Conservation (phyloP, 2,888 invertebrate species). For the Unio pictorum region DNA sequence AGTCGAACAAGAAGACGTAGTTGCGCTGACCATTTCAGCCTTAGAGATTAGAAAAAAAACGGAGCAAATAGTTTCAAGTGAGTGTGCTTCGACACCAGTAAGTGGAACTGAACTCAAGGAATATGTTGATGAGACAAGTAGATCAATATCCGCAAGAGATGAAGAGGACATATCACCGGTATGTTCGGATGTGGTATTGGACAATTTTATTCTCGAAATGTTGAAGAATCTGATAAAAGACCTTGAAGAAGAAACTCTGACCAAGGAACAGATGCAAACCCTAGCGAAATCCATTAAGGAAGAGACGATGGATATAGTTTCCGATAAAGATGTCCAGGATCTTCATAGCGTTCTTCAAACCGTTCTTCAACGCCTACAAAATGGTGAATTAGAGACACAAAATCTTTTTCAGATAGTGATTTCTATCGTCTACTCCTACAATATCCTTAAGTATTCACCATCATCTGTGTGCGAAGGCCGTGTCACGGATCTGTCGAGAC, state of each 20-base stretch:
- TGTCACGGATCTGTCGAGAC: slow-evolving; percentile 16
- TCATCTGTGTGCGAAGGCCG: slow-evolving; percentile 10
- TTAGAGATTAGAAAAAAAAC: slow-evolving; percentile 14
- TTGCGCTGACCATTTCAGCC: slow-evolving; percentile 36
- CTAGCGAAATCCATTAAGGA: slow-evolving; percentile 32
- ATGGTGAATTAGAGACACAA: slow-evolving; percentile 21
- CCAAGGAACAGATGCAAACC: slow-evolving; percentile 29
- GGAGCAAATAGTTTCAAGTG: slow-evolving; percentile 7
- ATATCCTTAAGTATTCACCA: slow-evolving; percentile 20
- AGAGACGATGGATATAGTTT: slow-evolving; percentile 16
- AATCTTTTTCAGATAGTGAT: slow-evolving; percentile 30
- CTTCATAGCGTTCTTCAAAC: slow-evolving; percentile 18
- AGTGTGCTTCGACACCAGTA: not conserved
- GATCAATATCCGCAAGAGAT: slow-evolving; percentile 17
- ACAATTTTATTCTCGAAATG: slow-evolving; percentile 43
- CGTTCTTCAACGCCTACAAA: slow-evolving; percentile 15
- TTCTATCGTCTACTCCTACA: slow-evolving; percentile 32
- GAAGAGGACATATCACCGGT: slow-evolving; percentile 31
- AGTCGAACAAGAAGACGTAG: slow-evolving; percentile 36
- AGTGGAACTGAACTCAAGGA: slow-evolving; percentile 29
- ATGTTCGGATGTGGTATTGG: slow-evolving; percentile 33
- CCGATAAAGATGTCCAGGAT: slow-evolving; percentile 5
- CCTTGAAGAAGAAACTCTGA: slow-evolving; percentile 30
- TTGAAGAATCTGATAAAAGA: slow-evolving; percentile 37
- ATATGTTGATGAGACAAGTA: slow-evolving; percentile 36